Evolutionary conservation across 2,113 vertebrate species (phyloP).

Genomic region (Solea solea): DNA sequence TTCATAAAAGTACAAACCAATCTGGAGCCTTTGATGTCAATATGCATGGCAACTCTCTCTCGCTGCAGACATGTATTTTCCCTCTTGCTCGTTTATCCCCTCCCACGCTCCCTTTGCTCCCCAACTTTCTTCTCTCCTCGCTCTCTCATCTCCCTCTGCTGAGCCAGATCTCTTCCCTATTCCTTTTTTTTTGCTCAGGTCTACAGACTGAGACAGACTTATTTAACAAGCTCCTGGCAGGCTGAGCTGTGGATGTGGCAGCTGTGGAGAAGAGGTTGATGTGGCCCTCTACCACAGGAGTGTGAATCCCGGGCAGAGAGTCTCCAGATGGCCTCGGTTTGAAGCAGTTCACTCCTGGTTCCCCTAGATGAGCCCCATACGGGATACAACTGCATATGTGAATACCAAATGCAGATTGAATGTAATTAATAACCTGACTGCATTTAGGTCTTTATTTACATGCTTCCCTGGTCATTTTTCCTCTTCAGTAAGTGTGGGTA

Average conservation of each 20-base stretch:
- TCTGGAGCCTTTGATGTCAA: slow-evolving; percentile 62
- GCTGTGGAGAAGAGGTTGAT: slow-evolving; percentile 66
- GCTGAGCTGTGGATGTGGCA: slow-evolving; percentile 67
- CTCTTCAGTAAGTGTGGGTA: neutral
- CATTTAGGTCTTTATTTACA: slow-evolving; percentile 56
- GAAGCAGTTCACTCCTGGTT: slow-evolving; percentile 69
- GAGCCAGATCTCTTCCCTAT: slow-evolving; percentile 59
- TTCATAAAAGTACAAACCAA: slow-evolving; percentile 48
- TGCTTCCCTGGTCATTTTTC: slow-evolving; percentile 21
- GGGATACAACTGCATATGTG: slow-evolving; percentile 68
- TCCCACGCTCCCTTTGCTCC: slow-evolving; percentile 55
- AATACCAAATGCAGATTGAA: slow-evolving; percentile 64
- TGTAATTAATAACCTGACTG: slow-evolving; percentile 68
- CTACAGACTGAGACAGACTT: slow-evolving; percentile 62
- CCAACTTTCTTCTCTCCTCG: slow-evolving; percentile 54
- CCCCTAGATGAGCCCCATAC: slow-evolving; percentile 60
- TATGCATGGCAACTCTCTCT: slow-evolving; percentile 51
- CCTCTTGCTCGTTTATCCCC: slow-evolving; percentile 47
- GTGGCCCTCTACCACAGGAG: slow-evolving; percentile 64
- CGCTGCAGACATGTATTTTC: slow-evolving; percentile 40
- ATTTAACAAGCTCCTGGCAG: slow-evolving; percentile 72
- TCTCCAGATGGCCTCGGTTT: slow-evolving; percentile 78
- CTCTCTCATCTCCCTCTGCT: slow-evolving; percentile 53
- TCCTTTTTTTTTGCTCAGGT: slow-evolving; percentile 53
- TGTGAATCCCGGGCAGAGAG: slow-evolving; percentile 69